phyloP scores from a whole-genome alignment of 2,797 vertebrate genomes.

The Acanthis flammea region DNA sequence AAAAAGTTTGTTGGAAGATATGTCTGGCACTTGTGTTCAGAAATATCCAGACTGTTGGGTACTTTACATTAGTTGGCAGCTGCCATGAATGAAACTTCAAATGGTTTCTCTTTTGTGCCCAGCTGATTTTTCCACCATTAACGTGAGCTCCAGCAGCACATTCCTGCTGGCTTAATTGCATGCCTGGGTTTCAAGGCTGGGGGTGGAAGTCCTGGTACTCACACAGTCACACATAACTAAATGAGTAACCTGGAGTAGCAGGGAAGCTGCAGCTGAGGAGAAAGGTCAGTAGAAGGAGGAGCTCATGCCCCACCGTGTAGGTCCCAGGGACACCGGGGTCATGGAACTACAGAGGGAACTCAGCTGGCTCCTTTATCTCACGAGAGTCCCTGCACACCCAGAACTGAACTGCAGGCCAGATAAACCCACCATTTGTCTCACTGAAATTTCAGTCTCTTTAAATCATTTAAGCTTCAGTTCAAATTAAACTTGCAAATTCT shows the following conservation, averaged over 20 bases:
- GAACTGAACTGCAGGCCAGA: not conserved
- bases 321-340: not conserved
- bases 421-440: not conserved
- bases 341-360: not conserved
- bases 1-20: not conserved
- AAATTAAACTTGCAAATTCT: conserved; percentile 47
- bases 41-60: not conserved
- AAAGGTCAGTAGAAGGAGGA: not conserved
- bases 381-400: not conserved
- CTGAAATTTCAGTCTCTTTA: conserved; percentile 2
- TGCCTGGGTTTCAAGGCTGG: not conserved
- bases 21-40: not conserved
- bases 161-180: not conserved
- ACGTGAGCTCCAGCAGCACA: not conserved
- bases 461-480: conserved; percentile 20
- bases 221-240: not conserved
- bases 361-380: not conserved
- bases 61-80: not conserved
- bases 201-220: not conserved
- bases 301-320: accelerated
- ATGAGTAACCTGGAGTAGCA: not conserved
- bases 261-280: not conserved
- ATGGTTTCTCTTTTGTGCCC: not conserved
- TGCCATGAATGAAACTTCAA: not conserved
- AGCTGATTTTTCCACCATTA: not conserved